These are phyloP conservation scores for Calliphora vomitoria DNA, from an alignment of 2,888 invertebrate genomes.

Conservation along the genomic window DNA sequence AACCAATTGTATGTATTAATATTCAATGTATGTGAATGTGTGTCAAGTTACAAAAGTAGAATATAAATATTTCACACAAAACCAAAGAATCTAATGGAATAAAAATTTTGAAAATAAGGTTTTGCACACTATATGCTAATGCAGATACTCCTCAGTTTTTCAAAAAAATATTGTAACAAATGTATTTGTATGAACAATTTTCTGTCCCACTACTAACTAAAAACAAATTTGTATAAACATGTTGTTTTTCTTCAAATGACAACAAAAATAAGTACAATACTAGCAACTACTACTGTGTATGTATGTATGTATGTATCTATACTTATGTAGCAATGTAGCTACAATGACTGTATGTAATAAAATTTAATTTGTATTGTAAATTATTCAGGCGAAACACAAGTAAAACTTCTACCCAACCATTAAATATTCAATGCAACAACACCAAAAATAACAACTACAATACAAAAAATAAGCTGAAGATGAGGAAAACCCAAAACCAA, in stretches of 20 bases:
- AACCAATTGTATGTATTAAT: conserved; percentile 22
- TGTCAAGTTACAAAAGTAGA: neutral
- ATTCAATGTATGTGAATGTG: neutral
- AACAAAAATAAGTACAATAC: conserved; percentile 2
- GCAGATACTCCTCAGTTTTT: too few species aligned
- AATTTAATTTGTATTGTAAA: conserved; percentile 78
- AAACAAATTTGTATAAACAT: neutral
- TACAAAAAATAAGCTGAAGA: neutral
- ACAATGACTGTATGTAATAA: conserved; percentile 63
- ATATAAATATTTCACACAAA: neutral
- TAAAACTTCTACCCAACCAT: conserved; percentile 71
- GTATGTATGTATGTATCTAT: neutral
- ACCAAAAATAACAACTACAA: conserved; percentile 45
- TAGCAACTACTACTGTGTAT: neutral
- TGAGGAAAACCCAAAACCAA: conserved; percentile 26
- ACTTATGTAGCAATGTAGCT: neutral
- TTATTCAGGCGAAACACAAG: conserved; percentile 75
- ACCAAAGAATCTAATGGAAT: too few species aligned
- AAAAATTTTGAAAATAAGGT: too few species aligned
- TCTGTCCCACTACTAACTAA: neutral
- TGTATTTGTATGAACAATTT: neutral
- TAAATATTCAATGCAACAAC: conserved; percentile 72
- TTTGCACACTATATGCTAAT: too few species aligned
- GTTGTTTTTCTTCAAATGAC: conserved; percentile 19
- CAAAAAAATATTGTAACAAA: too few species aligned